Conservation (phyloP, 2,113 vertebrate species). For the Otocyon megalotis region DNA sequence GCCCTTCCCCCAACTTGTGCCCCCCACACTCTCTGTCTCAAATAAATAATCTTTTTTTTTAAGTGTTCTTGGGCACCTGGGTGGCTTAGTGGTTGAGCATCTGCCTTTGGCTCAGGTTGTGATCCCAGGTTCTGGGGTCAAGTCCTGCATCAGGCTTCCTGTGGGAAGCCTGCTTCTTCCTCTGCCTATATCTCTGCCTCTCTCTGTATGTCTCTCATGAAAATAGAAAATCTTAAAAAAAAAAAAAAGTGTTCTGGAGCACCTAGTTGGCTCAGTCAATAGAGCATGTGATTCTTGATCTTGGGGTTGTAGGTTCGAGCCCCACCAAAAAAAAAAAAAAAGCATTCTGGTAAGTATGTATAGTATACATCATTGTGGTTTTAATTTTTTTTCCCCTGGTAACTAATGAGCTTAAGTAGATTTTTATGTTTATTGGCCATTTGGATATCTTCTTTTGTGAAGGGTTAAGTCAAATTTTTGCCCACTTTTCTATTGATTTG, state of each 20-base stretch:
- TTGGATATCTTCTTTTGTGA: neutral
- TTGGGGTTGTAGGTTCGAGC: neutral
- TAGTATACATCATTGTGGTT: neutral
- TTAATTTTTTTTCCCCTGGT: neutral
- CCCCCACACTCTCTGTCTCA: neutral
- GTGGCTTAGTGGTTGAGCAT: too few relatives aligned
- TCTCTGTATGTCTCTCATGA: too few relatives aligned
- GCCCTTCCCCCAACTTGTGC: neutral
- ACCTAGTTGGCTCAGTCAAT: neutral
- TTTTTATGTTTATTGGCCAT: slow-evolving; percentile 16
- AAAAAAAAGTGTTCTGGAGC: too few relatives aligned
- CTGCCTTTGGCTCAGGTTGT: too few relatives aligned
- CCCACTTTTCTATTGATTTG: slow-evolving; percentile 17
- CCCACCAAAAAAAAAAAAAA: neutral
- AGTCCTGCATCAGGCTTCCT: too few relatives aligned
- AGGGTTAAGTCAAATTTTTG: neutral
- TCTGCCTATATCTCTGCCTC: too few relatives aligned
- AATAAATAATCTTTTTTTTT: neutral
- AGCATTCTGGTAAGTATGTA: neutral
- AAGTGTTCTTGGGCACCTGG: too few relatives aligned
- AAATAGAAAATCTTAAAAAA: too few relatives aligned
- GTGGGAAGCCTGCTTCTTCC: too few relatives aligned
- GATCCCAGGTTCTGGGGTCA: too few relatives aligned
- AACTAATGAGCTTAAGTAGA: neutral
- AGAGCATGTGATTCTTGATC: neutral